These are phyloP conservation scores for Campoletis sonorensis DNA, from an alignment of 1,140 invertebrate genomes.

Conservation along the genomic window DNA sequence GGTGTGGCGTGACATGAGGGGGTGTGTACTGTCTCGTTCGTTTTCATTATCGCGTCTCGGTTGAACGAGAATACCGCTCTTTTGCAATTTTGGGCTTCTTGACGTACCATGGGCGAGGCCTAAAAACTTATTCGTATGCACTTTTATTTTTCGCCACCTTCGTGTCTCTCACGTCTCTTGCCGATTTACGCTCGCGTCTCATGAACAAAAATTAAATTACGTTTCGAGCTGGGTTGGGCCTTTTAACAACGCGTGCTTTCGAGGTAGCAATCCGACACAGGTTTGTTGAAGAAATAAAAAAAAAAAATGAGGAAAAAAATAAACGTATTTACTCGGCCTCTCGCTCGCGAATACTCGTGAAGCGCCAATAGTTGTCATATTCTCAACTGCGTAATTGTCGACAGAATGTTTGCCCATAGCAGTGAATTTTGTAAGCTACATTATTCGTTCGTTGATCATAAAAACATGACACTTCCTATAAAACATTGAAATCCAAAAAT, in stretches of 20 bases:
- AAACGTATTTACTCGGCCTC: not conserved
- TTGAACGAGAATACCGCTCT: constrained; percentile 4
- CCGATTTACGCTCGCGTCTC: constrained; percentile 7
- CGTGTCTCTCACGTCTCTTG: not conserved
- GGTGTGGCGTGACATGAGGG: constrained; percentile 45
- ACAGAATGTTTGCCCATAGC: too few relatives aligned
- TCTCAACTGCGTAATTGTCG: too few relatives aligned
- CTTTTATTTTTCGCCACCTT: constrained; percentile 25
- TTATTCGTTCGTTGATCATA: too few relatives aligned
- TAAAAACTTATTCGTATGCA: constrained; percentile 24
- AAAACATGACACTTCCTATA: too few relatives aligned
- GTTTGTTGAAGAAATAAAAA: constrained; percentile 8
- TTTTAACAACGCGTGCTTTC: constrained; percentile 10
- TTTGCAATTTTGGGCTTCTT: constrained; percentile 1
- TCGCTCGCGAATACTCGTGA: not conserved
- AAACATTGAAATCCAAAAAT: too few relatives aligned
- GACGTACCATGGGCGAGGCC: constrained; percentile 26
- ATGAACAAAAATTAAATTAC: constrained; percentile 2
- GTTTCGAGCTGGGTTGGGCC: constrained; percentile 9
- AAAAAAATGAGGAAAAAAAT: too few relatives aligned
- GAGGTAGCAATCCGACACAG: constrained; percentile 16
- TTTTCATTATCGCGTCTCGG: constrained; percentile 52
- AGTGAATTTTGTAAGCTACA: too few relatives aligned
- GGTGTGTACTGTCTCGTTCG: constrained; percentile 53
- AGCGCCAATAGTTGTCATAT: not conserved